A percentile compares a stretch with the other conserved stretches of the same genome.
phyloP scores from a whole-genome alignment of 2,113 vertebrate species.

The Apaloderma vittatum region DNA sequence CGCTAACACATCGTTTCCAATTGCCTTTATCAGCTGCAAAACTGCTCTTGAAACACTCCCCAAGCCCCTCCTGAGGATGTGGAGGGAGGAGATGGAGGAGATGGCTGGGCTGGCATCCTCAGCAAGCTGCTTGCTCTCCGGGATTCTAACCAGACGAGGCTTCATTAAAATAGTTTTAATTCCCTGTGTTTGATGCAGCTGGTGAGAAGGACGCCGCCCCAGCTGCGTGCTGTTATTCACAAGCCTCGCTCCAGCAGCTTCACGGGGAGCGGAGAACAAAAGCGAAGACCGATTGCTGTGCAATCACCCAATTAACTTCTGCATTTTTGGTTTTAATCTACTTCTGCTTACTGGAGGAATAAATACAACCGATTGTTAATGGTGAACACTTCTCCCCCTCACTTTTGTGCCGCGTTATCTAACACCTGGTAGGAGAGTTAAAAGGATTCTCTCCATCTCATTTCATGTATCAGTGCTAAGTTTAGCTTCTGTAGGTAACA shows the following conservation, averaged over 20 bases:
- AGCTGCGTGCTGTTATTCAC: not conserved
- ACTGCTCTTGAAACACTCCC: not conserved
- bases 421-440: not conserved
- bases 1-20: fast-evolving
- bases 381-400: not conserved
- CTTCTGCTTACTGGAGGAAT: not conserved
- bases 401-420: not conserved
- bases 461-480: not conserved
- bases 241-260: not conserved
- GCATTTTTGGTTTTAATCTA: not conserved
- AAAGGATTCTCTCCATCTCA: not conserved
- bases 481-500: conserved; percentile 50
- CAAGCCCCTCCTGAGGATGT: not conserved
- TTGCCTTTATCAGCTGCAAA: not conserved
- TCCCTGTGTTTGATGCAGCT: not conserved
- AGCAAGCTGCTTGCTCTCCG: not conserved
- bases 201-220: not conserved
- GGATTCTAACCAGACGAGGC: not conserved
- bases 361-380: not conserved
- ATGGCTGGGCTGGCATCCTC: not conserved
- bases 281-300: not conserved
- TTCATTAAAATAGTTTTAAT: not conserved
- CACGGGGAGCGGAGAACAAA: not conserved
- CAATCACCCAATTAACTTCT: not conserved
- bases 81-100: not conserved